These are phyloP conservation scores for Aphis gossypii DNA, from an alignment of 1,140 invertebrate genomes.

Conservation along the genomic window DNA sequence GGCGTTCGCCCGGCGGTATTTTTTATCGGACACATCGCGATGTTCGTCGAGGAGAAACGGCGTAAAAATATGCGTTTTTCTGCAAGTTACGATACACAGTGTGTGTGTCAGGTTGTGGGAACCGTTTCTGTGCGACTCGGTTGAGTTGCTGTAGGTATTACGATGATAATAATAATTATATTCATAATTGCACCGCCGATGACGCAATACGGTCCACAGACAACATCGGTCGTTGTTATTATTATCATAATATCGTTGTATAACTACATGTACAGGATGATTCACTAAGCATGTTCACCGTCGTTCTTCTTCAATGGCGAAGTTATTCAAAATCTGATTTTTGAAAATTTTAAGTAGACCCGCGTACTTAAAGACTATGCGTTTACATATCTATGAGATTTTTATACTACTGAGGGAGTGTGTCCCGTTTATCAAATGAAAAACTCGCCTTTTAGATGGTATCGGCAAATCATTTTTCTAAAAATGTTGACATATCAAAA, in stretches of 20 bases:
- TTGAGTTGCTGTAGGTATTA: background rate
- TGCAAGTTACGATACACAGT: background rate
- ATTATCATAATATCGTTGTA: background rate
- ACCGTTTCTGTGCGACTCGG: background rate
- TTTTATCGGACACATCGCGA: background rate
- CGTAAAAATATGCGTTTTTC: background rate
- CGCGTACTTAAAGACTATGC: too few relatives aligned
- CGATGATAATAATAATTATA: conserved; percentile 10
- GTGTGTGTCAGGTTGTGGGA: background rate
- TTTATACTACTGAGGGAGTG: too few relatives aligned
- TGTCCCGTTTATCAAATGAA: too few relatives aligned
- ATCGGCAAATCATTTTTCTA: too few relatives aligned
- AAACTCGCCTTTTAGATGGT: too few relatives aligned
- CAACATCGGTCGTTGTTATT: background rate
- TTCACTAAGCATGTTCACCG: too few relatives aligned
- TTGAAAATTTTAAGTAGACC: too few relatives aligned
- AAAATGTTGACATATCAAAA: too few relatives aligned
- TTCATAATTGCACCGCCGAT: background rate
- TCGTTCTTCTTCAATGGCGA: too few relatives aligned
- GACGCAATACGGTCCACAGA: background rate
- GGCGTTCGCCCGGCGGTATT: background rate
- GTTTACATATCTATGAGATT: too few relatives aligned
- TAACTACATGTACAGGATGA: background rate
- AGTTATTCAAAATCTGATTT: too few relatives aligned
- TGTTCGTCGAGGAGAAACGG: background rate